Evolutionary conservation across 2,797 vertebrate genomes (phyloP).

Genomic region (Tachyglossus aculeatus): DNA sequence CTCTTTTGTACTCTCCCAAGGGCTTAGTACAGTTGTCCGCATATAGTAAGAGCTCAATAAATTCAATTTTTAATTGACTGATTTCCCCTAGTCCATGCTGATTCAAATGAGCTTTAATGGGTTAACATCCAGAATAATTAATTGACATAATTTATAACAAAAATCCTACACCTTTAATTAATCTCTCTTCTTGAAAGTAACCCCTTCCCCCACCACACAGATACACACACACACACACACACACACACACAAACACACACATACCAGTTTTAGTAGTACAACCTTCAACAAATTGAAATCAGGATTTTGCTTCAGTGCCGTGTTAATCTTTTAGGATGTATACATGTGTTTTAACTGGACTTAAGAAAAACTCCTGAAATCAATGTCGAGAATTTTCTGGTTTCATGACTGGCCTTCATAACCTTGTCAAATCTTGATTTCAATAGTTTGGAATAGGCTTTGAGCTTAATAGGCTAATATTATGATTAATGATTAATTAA

Average conservation of each 20-base stretch:
- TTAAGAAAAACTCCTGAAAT: conserved; percentile 41
- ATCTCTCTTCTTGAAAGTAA: conserved; percentile 28
- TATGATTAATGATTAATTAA: no score
- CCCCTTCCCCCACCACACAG: no score
- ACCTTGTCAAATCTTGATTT: no score
- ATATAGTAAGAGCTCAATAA: no score
- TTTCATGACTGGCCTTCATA: no score
- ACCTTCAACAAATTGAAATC: conserved; percentile 23
- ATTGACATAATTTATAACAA: conserved; percentile 12
- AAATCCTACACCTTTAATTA: conserved; percentile 17
- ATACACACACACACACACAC: conserved; percentile 51
- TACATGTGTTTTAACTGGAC: conserved; percentile 34
- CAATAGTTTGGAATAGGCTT: no score
- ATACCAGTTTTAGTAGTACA: conserved; percentile 41
- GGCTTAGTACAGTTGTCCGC: no score
- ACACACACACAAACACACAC: conserved; percentile 50
- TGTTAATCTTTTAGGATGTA: not conserved
- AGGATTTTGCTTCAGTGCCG: not conserved
- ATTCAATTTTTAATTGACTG: no score
- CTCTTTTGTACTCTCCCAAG: no score
- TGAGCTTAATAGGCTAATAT: no score
- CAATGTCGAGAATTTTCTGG: conserved; percentile 8
- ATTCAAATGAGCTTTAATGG: not conserved
- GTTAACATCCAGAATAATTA: conserved; percentile 6
- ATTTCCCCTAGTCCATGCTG: no score